These are phyloP conservation scores for Otolemur crassicaudatus DNA, from an alignment of 2,797 vertebrate genomes.

Conservation along the genomic window DNA sequence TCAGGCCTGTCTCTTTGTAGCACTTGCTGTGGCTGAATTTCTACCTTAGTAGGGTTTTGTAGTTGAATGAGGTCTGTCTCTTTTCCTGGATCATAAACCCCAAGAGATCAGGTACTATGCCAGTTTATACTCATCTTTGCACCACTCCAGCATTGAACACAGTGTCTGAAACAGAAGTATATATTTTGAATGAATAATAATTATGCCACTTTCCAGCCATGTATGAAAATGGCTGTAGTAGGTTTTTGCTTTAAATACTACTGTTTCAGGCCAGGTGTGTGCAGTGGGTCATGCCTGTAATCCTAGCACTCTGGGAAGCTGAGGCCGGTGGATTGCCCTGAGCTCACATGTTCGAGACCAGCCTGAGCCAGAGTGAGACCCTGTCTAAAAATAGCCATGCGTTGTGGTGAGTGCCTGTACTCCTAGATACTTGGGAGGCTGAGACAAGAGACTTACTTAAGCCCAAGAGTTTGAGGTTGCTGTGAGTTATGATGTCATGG, in stretches of 20 bases:
- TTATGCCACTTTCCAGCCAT: neutral
- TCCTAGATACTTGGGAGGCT: too few relatives aligned
- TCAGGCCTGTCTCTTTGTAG: neutral
- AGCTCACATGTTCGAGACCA: too few relatives aligned
- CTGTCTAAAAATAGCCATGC: too few relatives aligned
- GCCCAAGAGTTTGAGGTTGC: too few relatives aligned
- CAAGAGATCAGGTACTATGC: neutral
- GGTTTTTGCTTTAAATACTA: neutral
- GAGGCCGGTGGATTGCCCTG: too few relatives aligned
- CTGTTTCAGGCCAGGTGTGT: neutral
- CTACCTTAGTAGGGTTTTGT: neutral
- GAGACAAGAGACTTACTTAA: too few relatives aligned
- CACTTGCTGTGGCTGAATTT: neutral
- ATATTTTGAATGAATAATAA: neutral
- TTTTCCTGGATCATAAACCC: neutral
- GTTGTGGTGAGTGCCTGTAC: too few relatives aligned
- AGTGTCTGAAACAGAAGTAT: neutral
- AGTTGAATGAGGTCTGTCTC: neutral
- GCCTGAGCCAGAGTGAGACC: too few relatives aligned
- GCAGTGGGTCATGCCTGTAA: too few relatives aligned
- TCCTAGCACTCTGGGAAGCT: too few relatives aligned
- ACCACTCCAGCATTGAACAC: neutral
- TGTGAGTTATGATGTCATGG: too few relatives aligned
- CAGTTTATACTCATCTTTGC: neutral
- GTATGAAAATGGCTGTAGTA: neutral